These are phyloP conservation scores for Heliconius sara DNA, from an alignment of 2,888 invertebrate genomes.

Conservation along the genomic window DNA sequence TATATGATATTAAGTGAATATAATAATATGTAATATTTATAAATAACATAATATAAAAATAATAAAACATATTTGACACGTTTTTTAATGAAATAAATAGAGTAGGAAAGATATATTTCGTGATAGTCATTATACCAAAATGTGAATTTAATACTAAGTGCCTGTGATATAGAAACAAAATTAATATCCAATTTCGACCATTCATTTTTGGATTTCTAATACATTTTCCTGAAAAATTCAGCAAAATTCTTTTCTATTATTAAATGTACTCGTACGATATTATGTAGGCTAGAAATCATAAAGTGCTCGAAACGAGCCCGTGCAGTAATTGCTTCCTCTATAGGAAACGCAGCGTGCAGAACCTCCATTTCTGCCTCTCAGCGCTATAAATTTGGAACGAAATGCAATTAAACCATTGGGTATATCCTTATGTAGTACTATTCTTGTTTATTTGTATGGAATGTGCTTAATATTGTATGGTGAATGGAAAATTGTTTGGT, in stretches of 20 bases:
- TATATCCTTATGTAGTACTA: constrained; percentile 16
- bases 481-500: neutral
- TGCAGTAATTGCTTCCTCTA: constrained; percentile 62
- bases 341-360: constrained; percentile 66
- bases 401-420: constrained; percentile 48
- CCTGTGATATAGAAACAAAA: neutral
- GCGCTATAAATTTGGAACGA: constrained; percentile 49
- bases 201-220: neutral
- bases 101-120: no score
- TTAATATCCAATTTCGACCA: neutral
- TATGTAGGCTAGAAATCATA: constrained; percentile 51
- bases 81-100: no score
- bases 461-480: neutral
- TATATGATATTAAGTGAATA: no score
- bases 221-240: neutral
- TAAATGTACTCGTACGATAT: constrained; percentile 37
- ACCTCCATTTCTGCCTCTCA: constrained; percentile 52
- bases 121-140: no score
- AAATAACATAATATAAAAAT: no score
- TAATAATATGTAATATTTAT: no score
- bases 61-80: no score
- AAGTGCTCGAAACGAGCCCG: constrained; percentile 51
- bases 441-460: constrained; percentile 12
- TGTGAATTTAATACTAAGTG: no score
- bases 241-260: constrained; percentile 15